Base-by-base conservation (phyloP, 2,888 invertebrate genomes). In the Emesis furor region DNA sequence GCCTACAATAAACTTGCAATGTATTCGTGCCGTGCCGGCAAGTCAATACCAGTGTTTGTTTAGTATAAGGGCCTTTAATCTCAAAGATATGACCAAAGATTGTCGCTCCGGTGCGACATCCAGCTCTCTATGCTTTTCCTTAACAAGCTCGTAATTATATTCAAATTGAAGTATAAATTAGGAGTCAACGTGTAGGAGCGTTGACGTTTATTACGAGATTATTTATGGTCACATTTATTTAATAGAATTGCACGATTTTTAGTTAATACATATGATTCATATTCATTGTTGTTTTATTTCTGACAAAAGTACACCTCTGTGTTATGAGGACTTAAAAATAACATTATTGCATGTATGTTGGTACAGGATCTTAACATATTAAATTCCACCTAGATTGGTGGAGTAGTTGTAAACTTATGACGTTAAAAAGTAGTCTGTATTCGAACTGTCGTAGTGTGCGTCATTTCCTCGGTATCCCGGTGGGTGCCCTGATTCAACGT, bases 81-180 rank as follows among this genome's bases (percentile, higher is more conserved):
- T 55, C 51, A 55, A 55, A 55, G 14, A 55, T 55, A 55, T 17
- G n/a, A 55, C 51, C 51, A 55, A 55, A 55, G n/a, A n/a, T n/a
- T n/a, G n/a, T n/a, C n/a, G n/a, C n/a, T n/a, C n/a, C n/a, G n/a
- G n/a, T n/a, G n/a, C n/a, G 51, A 17, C 35, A 17, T 17, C 46
- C 14, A 46, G 51, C 51, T 55, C 51, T 55, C 51, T 55, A 17
- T 55, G 17, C 7, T 55, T 55, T 51, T n/a, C 46, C 14, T 46
- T 14, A 2, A 42, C 3, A 12, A 42, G 10, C 2, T 42, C 39
- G 6, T 6, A 42, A 42, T 46, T 14, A 46, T 12, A 42, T 3
- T 39, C 2, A 46, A n/a, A 51, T n/a, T 51, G 1, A 55, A 55
- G 3, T 55, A 0, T 17, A 0, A 55, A 7, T 17, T 55, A 51